These are phyloP conservation scores for Corvus moneduloides DNA, from an alignment of 2,113 vertebrate genomes.

Conservation along the genomic window DNA sequence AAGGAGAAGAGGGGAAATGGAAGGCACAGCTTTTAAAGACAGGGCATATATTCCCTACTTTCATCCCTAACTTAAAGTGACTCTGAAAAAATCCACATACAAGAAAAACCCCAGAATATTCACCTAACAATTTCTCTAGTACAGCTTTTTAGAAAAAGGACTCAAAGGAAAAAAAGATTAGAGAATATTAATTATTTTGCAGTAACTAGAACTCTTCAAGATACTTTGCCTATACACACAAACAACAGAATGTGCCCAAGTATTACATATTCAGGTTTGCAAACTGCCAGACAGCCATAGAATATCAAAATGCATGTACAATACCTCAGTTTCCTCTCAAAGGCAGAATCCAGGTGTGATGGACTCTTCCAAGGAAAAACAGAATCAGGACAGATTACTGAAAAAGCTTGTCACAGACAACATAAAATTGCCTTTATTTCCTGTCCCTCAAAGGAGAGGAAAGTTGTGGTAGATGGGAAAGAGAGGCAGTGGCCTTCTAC, in stretches of 20 bases:
- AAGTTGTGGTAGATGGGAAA: not conserved
- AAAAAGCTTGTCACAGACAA: not conserved
- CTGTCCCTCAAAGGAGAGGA: not conserved
- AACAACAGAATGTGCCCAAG: not conserved
- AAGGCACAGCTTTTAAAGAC: constrained; percentile 33
- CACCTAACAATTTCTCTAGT: not conserved
- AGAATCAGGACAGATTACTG: not conserved
- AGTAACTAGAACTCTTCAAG: not conserved
- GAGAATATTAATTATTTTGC: not conserved
- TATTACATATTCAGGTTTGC: not conserved
- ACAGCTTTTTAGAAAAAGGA: not conserved
- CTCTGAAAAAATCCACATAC: not conserved
- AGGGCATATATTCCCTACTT: not conserved
- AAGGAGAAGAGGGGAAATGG: constrained; percentile 6
- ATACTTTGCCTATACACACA: not conserved
- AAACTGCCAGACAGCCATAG: not conserved
- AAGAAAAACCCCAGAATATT: constrained; percentile 10
- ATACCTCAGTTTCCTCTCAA: not conserved
- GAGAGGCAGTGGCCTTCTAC: not conserved
- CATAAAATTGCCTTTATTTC: not conserved
- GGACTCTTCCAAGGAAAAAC: not conserved
- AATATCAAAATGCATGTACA: not conserved
- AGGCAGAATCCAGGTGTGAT: not conserved
- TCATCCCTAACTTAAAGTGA: not conserved
- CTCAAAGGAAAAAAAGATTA: not conserved